Base-by-base conservation (phyloP, 2,888 invertebrate genomes). In the Melanostoma scalare region DNA sequence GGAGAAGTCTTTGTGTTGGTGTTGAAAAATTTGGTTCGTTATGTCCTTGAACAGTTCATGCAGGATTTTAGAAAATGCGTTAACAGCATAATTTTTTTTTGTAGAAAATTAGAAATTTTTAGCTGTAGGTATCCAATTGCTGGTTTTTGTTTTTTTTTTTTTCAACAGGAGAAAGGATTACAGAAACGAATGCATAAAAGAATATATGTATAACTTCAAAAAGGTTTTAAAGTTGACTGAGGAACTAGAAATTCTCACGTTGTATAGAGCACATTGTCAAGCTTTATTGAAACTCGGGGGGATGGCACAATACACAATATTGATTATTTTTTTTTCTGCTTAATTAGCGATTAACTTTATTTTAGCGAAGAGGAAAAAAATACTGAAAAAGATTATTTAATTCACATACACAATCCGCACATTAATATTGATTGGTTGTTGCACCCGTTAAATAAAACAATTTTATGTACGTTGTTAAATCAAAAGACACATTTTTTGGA, bases 241-340 rank as follows among this genome's bases (percentile, higher is more conserved):
- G 63, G 77, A 84, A 78, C 71, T 74, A 79, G 74, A 48, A 75
- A 75, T 74, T 79, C 84, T 84, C 84, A 84, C 84, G 84, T 84
- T 84, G 84, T 84, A 79, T 75, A 48, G 74, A 84, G 55, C 84
- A 84, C 84, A 84, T 84, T 79, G 74, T 79, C 67, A 84, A 84
- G 84, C 79, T 79, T 84, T 79, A 53, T 52, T 50, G 6, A 75
- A 56, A 75, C 79, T 79, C 71, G 84, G 71, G 79, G 74, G 82
- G 77, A 77, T 82, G 74, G 42, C 84, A 84, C 79, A 75, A 71
- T 72, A 84, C 71, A 84, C 84, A 75, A 75, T 84, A 84, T 84
- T 79, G 84, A 84, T 84, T 84, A 73, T 58, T 84, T 74, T 73
- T 68, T 56, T n/a, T 42, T 35, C 55, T 61, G 40, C 48, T 68